Percentiles rank a stretch among this genome's conserved stretches.
phyloP scores from a whole-genome alignment of 1,140 invertebrate genomes.

The Pseudomyrmex gracilis region DNA sequence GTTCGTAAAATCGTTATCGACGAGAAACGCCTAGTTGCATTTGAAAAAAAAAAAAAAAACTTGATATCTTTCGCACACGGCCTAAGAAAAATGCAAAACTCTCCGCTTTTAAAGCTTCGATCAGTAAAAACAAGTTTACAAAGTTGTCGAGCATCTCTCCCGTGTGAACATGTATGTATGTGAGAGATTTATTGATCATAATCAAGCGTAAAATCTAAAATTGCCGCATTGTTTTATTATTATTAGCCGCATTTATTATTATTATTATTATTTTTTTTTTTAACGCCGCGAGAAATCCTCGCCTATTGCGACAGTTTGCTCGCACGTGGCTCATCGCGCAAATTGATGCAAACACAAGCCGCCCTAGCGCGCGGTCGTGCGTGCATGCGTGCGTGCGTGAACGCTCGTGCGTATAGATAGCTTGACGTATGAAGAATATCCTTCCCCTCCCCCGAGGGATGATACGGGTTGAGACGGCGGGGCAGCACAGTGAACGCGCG shows the following conservation, averaged over 20 bases:
- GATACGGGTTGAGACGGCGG: background rate
- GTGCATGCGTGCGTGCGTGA: constrained; percentile 3
- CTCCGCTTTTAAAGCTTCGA: too few relatives aligned
- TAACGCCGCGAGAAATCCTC: background rate
- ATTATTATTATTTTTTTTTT: background rate
- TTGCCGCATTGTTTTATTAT: too few relatives aligned
- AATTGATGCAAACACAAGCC: constrained; percentile 26
- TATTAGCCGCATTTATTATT: background rate
- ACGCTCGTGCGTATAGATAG: background rate
- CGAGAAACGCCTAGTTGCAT: constrained; percentile 40
- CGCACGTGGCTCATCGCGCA: constrained; percentile 3
- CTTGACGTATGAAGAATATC: background rate
- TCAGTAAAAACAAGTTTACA: too few relatives aligned
- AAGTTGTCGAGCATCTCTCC: too few relatives aligned
- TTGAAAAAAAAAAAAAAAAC: constrained; percentile 16
- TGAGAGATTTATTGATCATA: too few relatives aligned
- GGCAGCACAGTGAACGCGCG: constrained; percentile 17
- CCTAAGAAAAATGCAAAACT: too few relatives aligned
- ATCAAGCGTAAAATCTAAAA: too few relatives aligned
- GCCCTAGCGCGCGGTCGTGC: background rate
- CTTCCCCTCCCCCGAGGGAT: background rate
- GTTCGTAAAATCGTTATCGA: constrained; percentile 61
- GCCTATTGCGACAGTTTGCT: background rate
- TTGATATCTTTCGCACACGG: too few relatives aligned
- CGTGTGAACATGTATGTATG: too few relatives aligned